Conservation (phyloP, 2,113 vertebrate genomes). For the Narcine bancroftii region DNA sequence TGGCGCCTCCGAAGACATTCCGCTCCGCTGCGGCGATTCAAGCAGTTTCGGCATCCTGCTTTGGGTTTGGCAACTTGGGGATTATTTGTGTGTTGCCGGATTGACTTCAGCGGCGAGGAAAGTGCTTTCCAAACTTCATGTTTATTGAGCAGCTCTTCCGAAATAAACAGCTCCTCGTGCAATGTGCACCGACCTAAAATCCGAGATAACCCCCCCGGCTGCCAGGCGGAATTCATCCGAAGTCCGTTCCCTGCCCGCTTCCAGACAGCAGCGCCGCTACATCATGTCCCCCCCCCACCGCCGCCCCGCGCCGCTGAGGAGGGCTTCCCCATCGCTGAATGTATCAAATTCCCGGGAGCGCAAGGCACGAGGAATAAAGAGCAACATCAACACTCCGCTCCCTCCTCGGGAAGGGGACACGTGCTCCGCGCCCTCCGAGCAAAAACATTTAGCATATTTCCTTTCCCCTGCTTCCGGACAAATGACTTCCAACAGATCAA, state of each 20-base stretch:
- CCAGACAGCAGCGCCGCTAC: no score
- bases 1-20: background rate
- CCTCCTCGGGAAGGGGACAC: background rate
- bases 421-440: background rate
- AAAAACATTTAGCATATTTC: background rate
- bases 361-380: background rate
- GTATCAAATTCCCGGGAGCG: background rate
- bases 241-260: no score
- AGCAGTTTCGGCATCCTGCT: background rate
- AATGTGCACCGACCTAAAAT: background rate
- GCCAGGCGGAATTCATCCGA: no score
- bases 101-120: background rate
- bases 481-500: background rate
- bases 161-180: background rate
- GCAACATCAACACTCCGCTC: background rate
- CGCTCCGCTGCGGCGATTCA: background rate
- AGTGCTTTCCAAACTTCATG: background rate
- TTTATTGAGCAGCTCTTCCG: background rate
- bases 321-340: no score
- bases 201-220: background rate
- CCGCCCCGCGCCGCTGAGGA: no score
- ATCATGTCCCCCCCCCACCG: no score
- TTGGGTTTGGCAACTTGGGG: background rate
- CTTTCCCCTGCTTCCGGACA: background rate
- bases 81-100: background rate